Base-by-base conservation (phyloP, 2,113 vertebrate species). In the Apus apus region DNA sequence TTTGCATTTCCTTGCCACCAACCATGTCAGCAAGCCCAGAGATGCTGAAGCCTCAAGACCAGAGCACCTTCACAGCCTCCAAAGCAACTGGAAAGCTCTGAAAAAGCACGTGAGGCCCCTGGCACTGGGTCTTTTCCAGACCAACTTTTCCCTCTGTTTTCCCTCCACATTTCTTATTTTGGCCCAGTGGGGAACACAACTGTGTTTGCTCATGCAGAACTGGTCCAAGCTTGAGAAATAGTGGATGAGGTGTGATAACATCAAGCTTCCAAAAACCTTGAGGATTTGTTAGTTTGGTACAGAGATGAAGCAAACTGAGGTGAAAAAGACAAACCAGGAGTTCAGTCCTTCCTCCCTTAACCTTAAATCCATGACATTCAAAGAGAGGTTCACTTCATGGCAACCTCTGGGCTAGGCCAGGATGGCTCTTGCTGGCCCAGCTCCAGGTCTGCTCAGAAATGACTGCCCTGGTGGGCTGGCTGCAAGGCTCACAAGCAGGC, bases 211-310 rank as follows among this genome's bases (percentile, higher is more conserved):
- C 38, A 36, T 2, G 11, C 56, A 54, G 21, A 94, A 43, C 17
- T 0, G 29, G 25, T 43, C 71, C 62, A 45, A 68, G 50, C 34
- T 27, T 17, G 38, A 50, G 19, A 83, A 93, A 65, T 0, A 0
- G 45, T 82, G 48, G 48, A 65, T 26, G 70, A 92, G 61, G 61
- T 51, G 73, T 9, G 34, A 64, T 14, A 17, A 5, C 53, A 26
- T 53, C 56, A 27, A 15, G 6, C 32, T 67, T 61, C 70, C 80
- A 77, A 20, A 73, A 34, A 26, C 6, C 10, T 6, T 13, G 30
- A 86, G 13, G 51, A 76, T 88, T 87, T 88, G 27, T 77, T 38
- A 23, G 15, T 11, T 68, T 43, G 20, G 38, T 67, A 65, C 5
- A 68, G 34, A 89, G 19, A 20, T 26, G 27, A 75, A 85, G 56